A percentile compares a stretch with the other conserved stretches of the same genome.
These are phyloP conservation scores for Podargus strigoides DNA, from an alignment of 2,797 vertebrate species.

Conservation along the genomic window DNA sequence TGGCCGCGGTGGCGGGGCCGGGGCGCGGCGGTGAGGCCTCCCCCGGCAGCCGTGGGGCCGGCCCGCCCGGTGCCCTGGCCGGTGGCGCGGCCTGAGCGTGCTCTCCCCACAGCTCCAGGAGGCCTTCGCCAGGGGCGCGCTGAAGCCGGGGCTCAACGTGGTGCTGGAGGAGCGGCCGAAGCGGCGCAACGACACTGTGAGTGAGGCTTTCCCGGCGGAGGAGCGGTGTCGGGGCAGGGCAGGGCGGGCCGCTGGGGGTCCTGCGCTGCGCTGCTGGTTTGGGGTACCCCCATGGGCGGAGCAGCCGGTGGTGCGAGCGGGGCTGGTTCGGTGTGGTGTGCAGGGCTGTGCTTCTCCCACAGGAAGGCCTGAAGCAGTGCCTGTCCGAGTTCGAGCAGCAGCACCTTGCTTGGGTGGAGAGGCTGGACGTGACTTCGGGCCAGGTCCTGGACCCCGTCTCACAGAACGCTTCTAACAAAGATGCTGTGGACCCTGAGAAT, in stretches of 20 bases:
- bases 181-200: conserved; percentile 83
- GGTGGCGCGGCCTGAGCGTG: background rate
- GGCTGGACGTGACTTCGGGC: conserved; percentile 84
- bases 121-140: conserved; percentile 83
- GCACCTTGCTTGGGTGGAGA: conserved; percentile 89
- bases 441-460: conserved; percentile 56
- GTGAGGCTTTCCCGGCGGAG: conserved; percentile 12
- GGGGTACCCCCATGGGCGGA: background rate
- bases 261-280: accelerated
- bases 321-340: background rate
- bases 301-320: background rate
- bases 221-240: background rate
- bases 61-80: background rate
- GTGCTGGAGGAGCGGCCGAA: conserved; percentile 78
- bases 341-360: background rate
- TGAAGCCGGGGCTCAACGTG: conserved; percentile 92
- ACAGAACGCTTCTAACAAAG: conserved; percentile 42
- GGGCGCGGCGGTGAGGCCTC: background rate
- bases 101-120: conserved; percentile 83
- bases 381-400: conserved; percentile 82
- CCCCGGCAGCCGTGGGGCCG: background rate
- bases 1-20: background rate
- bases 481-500: conserved; percentile 81
- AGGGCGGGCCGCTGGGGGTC: background rate
- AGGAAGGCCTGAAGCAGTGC: conserved; percentile 87